These are phyloP conservation scores for Tursiops truncatus DNA, from an alignment of 2,113 vertebrate species.

Conservation along the genomic window DNA sequence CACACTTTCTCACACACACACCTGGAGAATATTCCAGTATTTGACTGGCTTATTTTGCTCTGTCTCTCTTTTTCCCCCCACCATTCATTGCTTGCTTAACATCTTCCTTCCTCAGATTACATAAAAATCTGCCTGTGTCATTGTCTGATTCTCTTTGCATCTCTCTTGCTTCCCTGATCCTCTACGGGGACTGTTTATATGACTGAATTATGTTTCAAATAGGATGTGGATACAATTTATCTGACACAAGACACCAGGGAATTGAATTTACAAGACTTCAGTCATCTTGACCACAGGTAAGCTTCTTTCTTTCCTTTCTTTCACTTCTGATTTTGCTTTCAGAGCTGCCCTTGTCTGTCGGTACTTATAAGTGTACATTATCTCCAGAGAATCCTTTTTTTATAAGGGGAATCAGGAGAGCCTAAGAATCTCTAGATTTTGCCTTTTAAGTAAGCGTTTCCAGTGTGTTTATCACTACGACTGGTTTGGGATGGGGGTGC, in stretches of 20 bases:
- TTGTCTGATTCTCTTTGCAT: not conserved
- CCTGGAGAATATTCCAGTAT: not conserved
- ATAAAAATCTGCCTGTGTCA: not conserved
- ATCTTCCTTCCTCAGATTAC: not conserved
- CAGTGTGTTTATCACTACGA: not conserved
- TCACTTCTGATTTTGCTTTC: not conserved
- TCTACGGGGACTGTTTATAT: rapidly evolving
- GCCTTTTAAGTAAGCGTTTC: not conserved
- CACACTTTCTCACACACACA: not conserved
- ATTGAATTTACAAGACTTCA: conserved; percentile 97
- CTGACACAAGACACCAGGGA: conserved; percentile 97
- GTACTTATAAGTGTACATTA: not conserved
- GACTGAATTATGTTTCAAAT: conserved; percentile 58
- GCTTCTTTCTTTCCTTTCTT: not conserved
- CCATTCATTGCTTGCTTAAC: not conserved
- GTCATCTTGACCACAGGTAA: conserved; percentile 97
- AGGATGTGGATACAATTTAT: conserved; percentile 99
- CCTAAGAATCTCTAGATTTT: not conserved
- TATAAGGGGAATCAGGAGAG: not conserved
- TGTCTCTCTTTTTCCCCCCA: rapidly evolving
- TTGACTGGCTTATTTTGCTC: not conserved
- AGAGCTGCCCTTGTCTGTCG: not conserved
- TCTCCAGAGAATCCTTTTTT: not conserved
- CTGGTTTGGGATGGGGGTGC: not conserved
- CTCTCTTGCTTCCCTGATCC: not conserved